These are phyloP conservation scores for Dolichallabes microphthalmus DNA, from an alignment of 2,113 vertebrate species.

Conservation along the genomic window DNA sequence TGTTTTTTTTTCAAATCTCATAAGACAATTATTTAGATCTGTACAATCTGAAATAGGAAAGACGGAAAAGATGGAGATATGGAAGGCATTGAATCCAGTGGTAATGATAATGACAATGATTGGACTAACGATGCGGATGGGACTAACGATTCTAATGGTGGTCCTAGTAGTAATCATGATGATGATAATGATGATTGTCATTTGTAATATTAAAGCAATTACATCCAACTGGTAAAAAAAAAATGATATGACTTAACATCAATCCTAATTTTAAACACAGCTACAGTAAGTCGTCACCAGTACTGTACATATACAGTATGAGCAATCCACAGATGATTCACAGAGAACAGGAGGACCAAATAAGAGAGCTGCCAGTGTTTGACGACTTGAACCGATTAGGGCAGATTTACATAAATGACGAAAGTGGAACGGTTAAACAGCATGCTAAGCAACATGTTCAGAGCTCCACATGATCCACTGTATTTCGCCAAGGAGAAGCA, in stretches of 20 bases:
- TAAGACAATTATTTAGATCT: neutral
- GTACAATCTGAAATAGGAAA: neutral
- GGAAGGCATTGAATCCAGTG: neutral
- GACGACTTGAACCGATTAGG: conserved; percentile 42
- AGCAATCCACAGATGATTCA: conserved; percentile 16
- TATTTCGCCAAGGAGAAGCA: conserved; percentile 24
- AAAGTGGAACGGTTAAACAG: conserved; percentile 39
- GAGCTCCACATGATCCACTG: conserved; percentile 31
- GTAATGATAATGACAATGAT: neutral
- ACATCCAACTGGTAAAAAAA: neutral
- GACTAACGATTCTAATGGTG: conserved; percentile 20
- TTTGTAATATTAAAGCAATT: conserved; percentile 12
- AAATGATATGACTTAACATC: neutral
- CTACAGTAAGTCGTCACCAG: neutral
- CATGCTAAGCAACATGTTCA: conserved; percentile 46
- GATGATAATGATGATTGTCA: neutral
- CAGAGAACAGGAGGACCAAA: neutral
- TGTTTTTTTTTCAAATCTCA: neutral
- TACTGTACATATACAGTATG: conserved; percentile 1
- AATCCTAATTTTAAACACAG: conserved; percentile 8
- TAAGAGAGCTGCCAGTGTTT: conserved; percentile 19
- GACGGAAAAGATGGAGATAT: neutral
- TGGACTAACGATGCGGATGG: conserved; percentile 4
- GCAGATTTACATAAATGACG: conserved; percentile 43
- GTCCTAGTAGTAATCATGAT: neutral